Percentiles rank a stretch among this genome's conserved stretches.
These are phyloP conservation scores for Aleiodes sp. DNA, from an alignment of 1,140 invertebrate genomes.

Conservation along the genomic window DNA sequence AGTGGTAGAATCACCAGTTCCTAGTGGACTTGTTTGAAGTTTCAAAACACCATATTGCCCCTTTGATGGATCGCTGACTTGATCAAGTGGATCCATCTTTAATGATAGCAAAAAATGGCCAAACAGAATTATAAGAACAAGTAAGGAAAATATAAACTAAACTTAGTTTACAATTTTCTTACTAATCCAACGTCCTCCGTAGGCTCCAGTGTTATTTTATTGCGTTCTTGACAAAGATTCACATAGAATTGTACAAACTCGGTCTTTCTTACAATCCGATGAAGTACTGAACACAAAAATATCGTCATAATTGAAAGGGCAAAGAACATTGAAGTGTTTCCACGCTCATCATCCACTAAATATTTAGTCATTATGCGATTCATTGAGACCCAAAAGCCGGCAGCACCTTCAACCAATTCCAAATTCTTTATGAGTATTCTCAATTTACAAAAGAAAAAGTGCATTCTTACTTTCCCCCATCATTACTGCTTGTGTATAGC, in stretches of 20 bases:
- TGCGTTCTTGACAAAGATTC: constrained; percentile 76
- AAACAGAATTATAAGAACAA: constrained; percentile 32
- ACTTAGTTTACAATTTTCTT: constrained; percentile 45
- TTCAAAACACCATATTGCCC: constrained; percentile 72
- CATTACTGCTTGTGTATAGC: constrained; percentile 94
- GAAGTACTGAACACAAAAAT: constrained; percentile 77
- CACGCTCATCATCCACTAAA: constrained; percentile 74
- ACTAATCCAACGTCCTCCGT: constrained; percentile 83
- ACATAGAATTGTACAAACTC: constrained; percentile 88
- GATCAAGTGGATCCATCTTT: constrained; percentile 68
- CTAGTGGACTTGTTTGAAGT: constrained; percentile 66
- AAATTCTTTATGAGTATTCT: not conserved
- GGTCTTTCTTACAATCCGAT: constrained; percentile 78
- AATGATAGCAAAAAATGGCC: constrained; percentile 43
- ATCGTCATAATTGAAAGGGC: constrained; percentile 79
- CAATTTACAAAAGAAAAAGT: too few species aligned
- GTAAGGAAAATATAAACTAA: constrained; percentile 14
- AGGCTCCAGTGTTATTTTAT: constrained; percentile 78
- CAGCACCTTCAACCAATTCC: constrained; percentile 71
- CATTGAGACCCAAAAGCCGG: constrained; percentile 84
- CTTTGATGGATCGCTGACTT: constrained; percentile 59
- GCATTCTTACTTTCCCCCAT: constrained; percentile 88
- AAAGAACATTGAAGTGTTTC: constrained; percentile 89
- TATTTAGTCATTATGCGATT: constrained; percentile 86
- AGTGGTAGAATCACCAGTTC: constrained; percentile 54